Conservation (phyloP, 1,140 invertebrate genomes). For the Temnothorax nylanderi region DNA sequence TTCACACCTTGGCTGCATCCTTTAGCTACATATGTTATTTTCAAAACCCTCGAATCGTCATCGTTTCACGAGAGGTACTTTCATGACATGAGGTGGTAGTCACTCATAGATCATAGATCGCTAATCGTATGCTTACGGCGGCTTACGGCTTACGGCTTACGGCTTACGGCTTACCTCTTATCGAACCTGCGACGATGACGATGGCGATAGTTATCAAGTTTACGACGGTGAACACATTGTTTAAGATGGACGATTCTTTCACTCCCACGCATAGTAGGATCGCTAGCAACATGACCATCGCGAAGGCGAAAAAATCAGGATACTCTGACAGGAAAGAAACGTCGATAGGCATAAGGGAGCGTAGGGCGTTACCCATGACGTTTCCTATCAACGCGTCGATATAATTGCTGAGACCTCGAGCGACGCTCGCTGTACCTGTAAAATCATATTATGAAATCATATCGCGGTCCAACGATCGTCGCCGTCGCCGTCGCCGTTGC, state of each 20-base stretch:
- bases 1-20: no score
- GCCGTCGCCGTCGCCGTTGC: no score
- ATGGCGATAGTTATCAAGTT: slow-evolving; percentile 94
- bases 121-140: no score
- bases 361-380: slow-evolving; percentile 90
- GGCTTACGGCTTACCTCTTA: slow-evolving; percentile 88
- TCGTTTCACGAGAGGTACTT: no score
- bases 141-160: not conserved
- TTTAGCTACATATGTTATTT: no score
- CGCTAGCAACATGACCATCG: slow-evolving; percentile 88
- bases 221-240: slow-evolving; percentile 95
- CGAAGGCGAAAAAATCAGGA: slow-evolving; percentile 93
- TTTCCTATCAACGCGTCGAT: slow-evolving; percentile 93
- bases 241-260: slow-evolving; percentile 95
- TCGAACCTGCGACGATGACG: slow-evolving; percentile 93
- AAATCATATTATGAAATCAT: slow-evolving; percentile 25
- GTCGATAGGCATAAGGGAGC: slow-evolving; percentile 89
- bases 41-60: no score
- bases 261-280: slow-evolving; percentile 93
- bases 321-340: slow-evolving; percentile 91
- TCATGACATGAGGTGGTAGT: no score
- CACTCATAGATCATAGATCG: no score
- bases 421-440: slow-evolving; percentile 95
- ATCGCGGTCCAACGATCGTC: not conserved
- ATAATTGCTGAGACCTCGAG: slow-evolving; percentile 95